Base-by-base conservation (phyloP, 2,888 invertebrate genomes). In the Macropis europaea region DNA sequence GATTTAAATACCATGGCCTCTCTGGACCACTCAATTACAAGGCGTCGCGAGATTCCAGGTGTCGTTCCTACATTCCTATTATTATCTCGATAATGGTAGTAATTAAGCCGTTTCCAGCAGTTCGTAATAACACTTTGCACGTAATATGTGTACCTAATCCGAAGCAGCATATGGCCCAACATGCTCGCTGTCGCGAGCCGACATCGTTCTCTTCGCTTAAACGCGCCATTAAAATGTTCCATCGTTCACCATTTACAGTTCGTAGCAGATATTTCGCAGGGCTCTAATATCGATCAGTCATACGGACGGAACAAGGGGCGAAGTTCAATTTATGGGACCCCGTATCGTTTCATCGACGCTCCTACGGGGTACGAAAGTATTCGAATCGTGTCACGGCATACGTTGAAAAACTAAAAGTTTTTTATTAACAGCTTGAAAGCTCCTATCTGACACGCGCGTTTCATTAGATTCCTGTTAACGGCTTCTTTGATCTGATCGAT, bases 81-180 rank as follows among this genome's bases (percentile, higher is more conserved):
- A 76, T 74, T 73, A 68, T 74, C 62, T 50, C 42, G 64, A 76
- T 76, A 73, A 81, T 81, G 74, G 70, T 72, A 66, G 66, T 57
- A 79, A 76, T 63, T 77, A 77, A 73, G 66, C 73, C 76, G 59
- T 74, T 71, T 77, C 76, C 82, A 73, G 73, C 75, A 76, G 68
- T 47, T 68, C 63, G 76, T 73, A 81, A 82, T 75, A 82, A 82
- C 81, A 64, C 82, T 76, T 73, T 64, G 78, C 80, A 57, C 67
- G 67, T 80, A 82, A 78, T 82, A 73, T 56, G 78, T 67, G 75
- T 64, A 62, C 70, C 81, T 82, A 82, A 81, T 82, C 76, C 78
- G 53, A 73, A 75, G 82, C 75, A 54, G 81, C 82, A 82, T 82
- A 82, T 82, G 82, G 82, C 68, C 70, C 69, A 69, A 82, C 82